Evolutionary conservation across 92 coral and sea anemone species (phyloP), one percentile per base, ranked within the genome.

Genomic region (Isaurus tuberculatus): DNA sequence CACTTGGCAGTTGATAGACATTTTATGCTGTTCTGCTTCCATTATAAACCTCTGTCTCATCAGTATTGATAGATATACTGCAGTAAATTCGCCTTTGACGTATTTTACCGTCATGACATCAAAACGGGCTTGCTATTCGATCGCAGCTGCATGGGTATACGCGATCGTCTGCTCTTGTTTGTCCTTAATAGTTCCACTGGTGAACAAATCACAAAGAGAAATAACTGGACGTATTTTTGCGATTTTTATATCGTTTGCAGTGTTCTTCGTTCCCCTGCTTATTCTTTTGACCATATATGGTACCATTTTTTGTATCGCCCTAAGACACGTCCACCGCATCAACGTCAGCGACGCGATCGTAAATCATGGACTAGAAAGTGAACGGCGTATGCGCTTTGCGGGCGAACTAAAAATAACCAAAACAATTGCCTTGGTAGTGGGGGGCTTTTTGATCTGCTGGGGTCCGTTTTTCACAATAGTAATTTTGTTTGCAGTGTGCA

Each of bases 371-470:
- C 74, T 90, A 14, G 93, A 90, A 36, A 78, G 65, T 6, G 90
- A 90, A 46, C 88, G 85, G 29, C 87, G 83, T 8, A 48, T 83
- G 11, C 83, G 89, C 5, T 85, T 93, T 28, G 90, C 84, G 15
- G 80, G 90, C 16, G 98, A 93, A 60, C 90, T 93, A 3, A 91
- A 85, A 85, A 67, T 93, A 9, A 85, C 98, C 26, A 93, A 93
- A 73, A 93, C 91, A 0, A 16, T 93, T 14, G 98, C 91, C 2
- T 55, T 93, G 27, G 98, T 93, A 6, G 90, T 93, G 3, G 98
- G 98, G 6, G 91, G 93, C 2, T 93, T 93, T 69, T 66, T 93
- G 23, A 51, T 93, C 2, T 93, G 98, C 70, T 93, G 98, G 98
- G 83, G 90, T 16, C 98, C 98, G 67, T 93, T 93, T 81, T 93